phyloP scores from a whole-genome alignment of 2,113 vertebrate species.

The Ploceus nigricollis region DNA sequence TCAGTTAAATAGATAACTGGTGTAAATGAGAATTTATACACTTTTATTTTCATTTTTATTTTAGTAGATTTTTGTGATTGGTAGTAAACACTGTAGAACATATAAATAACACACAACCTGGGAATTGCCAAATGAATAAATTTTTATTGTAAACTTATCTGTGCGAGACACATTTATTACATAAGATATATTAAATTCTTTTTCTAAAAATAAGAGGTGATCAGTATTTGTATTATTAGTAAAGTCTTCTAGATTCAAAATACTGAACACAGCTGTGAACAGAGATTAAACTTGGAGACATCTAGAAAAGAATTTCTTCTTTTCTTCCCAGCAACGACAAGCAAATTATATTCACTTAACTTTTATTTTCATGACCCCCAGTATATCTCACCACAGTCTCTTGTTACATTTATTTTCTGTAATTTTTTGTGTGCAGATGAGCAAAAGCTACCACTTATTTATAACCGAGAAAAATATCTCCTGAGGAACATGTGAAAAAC shows the following conservation, averaged over 20 bases:
- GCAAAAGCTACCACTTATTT: not conserved
- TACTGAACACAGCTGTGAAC: not conserved
- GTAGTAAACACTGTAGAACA: not conserved
- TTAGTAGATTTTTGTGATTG: not conserved
- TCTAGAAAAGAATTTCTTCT: not conserved
- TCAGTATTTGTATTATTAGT: not conserved
- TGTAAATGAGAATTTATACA: not conserved
- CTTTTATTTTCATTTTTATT: not conserved
- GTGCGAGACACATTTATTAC: not conserved
- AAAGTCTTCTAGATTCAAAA: not conserved
- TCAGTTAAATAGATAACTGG: not conserved
- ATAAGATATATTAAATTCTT: too few relatives aligned
- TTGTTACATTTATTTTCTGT: not conserved
- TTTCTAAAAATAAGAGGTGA: not conserved
- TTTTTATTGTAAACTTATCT: not conserved
- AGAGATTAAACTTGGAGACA: not conserved
- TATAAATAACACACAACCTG: not conserved
- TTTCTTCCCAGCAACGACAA: not conserved
- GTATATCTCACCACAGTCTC: not conserved
- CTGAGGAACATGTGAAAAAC: not conserved
- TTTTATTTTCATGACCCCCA: not conserved
- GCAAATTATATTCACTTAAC: not conserved
- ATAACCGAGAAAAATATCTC: not conserved
- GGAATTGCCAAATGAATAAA: not conserved
- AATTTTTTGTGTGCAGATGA: not conserved